Evolutionary conservation across 2,797 vertebrate species (phyloP).

Genomic region (Hippocampus kuda): DNA sequence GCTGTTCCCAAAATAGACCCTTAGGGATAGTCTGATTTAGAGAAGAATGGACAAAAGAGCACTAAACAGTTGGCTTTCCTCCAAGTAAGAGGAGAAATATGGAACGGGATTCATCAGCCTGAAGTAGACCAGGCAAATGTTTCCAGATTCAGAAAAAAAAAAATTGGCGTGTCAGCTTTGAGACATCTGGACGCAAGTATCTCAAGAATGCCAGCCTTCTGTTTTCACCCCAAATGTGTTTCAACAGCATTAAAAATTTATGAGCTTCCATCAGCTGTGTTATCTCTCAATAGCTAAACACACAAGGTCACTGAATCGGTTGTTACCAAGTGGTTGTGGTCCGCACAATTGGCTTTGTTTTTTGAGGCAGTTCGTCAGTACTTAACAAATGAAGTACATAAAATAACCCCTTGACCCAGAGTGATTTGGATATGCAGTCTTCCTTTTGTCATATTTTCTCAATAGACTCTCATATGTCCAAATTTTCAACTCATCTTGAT

Average conservation of each 20-base stretch:
- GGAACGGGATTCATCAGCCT: conserved; percentile 29
- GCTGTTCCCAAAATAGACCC: conserved; percentile 6
- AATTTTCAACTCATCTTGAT: too few relatives aligned
- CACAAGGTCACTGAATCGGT: not conserved
- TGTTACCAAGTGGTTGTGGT: not conserved
- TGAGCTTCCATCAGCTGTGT: conserved; percentile 22
- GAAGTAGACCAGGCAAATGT: conserved; percentile 57
- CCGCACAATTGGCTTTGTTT: not conserved
- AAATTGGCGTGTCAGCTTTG: conserved; percentile 41
- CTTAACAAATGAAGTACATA: not conserved
- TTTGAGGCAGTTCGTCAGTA: not conserved
- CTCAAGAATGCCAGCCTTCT: conserved; percentile 42
- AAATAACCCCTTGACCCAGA: not conserved
- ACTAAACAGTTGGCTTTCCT: conserved; percentile 17
- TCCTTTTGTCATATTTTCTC: not conserved
- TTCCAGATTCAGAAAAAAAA: conserved; percentile 38
- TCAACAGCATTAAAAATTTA: conserved; percentile 36
- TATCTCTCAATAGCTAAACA: not conserved
- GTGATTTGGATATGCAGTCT: not conserved
- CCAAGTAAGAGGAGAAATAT: conserved; percentile 27
- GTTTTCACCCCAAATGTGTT: conserved; percentile 26
- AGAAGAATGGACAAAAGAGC: conserved; percentile 21
- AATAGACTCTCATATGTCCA: too few relatives aligned
- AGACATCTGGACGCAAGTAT: conserved; percentile 54
- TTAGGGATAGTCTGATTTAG: not conserved